These are phyloP conservation scores for Smutsia temminckii DNA, from an alignment of 2,797 vertebrate genomes.

Conservation along the genomic window DNA sequence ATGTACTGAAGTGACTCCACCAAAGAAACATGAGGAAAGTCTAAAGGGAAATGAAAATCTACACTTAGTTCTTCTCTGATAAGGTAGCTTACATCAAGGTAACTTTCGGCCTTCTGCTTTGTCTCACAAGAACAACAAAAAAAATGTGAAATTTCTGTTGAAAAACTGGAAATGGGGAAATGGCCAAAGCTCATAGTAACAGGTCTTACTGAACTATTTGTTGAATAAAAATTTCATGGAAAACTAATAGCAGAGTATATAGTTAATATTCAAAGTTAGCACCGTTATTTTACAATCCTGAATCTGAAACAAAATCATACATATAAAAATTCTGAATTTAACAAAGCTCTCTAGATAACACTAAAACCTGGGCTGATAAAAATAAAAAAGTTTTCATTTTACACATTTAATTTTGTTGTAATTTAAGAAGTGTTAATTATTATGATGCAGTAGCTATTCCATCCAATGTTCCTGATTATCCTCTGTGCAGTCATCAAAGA, in stretches of 20 bases:
- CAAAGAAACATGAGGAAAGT: background rate
- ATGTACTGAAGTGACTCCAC: background rate
- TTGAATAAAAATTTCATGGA: background rate
- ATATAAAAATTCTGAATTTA: background rate
- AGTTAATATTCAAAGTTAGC: background rate
- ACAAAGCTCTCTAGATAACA: background rate
- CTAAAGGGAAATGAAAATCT: slow-evolving; percentile 19
- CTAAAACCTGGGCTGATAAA: background rate
- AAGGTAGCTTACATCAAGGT: slow-evolving; percentile 34
- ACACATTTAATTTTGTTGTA: background rate
- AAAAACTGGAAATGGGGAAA: background rate
- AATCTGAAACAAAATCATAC: slow-evolving; percentile 26
- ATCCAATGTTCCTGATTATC: background rate
- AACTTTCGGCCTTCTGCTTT: background rate
- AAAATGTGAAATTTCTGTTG: slow-evolving; percentile 16
- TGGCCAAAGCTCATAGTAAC: background rate
- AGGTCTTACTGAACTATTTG: background rate
- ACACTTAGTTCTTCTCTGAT: background rate
- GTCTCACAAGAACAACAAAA: background rate
- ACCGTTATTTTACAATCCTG: background rate
- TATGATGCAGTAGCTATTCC: background rate
- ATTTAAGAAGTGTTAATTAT: background rate
- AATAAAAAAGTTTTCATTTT: background rate
- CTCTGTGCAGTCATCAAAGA: background rate
- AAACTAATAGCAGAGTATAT: background rate